Evolutionary conservation across 2,888 invertebrate species (phyloP).

Genomic region (Onthophagus sagittarius): DNA sequence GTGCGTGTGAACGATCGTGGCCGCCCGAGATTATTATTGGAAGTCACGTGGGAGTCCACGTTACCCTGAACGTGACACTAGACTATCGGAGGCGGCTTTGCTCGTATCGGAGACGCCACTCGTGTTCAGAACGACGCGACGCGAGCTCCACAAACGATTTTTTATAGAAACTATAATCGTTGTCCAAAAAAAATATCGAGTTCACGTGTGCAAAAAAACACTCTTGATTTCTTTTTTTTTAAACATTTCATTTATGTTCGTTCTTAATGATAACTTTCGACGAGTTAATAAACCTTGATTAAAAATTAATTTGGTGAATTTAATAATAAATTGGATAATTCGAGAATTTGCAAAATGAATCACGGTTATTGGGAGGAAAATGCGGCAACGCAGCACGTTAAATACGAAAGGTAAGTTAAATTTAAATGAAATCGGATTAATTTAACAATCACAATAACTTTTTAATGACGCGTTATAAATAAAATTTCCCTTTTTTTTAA

Average conservation of each 20-base stretch:
- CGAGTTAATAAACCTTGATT: no score
- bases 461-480: neutral
- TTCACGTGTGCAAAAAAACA: constrained; percentile 3
- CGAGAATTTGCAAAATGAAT: constrained; percentile 39
- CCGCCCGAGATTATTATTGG: constrained; percentile 14
- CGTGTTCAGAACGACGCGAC: constrained; percentile 30
- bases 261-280: no score
- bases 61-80: constrained; percentile 46
- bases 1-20: neutral
- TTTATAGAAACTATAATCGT: neutral
- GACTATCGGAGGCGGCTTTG: constrained; percentile 26
- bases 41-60: constrained; percentile 48
- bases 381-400: constrained; percentile 51
- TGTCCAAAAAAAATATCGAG: constrained; percentile 5
- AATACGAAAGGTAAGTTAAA: constrained; percentile 52
- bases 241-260: no score
- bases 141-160: constrained; percentile 11
- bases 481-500: neutral
- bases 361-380: constrained; percentile 55
- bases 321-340: neutral
- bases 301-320: no score
- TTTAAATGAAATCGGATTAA: neutral
- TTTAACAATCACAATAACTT: neutral
- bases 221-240: no score
- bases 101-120: constrained; percentile 30